These are phyloP conservation scores for Thamnaconus septentrionalis DNA, from an alignment of 2,113 vertebrate species.

Conservation along the genomic window DNA sequence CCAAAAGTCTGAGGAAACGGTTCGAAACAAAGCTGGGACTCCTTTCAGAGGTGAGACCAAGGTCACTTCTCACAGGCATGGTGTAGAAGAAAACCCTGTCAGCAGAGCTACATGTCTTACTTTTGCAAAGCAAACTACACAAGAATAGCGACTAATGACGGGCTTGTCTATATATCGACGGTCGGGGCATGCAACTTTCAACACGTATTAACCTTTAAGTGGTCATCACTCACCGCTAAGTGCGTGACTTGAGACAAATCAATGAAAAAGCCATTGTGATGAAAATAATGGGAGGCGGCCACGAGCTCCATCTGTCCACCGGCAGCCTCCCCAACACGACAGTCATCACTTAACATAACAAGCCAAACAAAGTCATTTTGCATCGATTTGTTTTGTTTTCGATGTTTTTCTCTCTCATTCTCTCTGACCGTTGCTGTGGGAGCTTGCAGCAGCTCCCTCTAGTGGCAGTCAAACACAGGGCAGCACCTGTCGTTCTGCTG, in stretches of 20 bases:
- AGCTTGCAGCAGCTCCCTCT: too few species aligned
- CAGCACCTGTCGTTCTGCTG: too few species aligned
- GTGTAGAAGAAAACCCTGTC: not conserved
- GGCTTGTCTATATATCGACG: too few species aligned
- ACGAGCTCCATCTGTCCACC: not conserved
- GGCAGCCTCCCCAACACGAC: not conserved
- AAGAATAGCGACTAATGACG: too few species aligned
- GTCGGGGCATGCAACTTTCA: too few species aligned
- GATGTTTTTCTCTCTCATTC: not conserved
- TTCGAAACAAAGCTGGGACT: too few species aligned
- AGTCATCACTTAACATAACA: not conserved
- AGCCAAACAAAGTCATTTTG: not conserved
- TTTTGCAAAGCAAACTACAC: too few species aligned
- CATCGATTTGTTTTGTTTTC: not conserved
- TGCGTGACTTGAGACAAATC: not conserved
- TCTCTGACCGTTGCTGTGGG: not conserved
- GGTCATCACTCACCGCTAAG: not conserved
- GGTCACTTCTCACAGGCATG: not conserved
- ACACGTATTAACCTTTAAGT: not conserved
- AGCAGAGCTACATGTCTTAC: too few species aligned
- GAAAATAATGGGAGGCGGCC: not conserved
- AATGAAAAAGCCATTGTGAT: not conserved
- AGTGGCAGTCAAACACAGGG: too few species aligned
- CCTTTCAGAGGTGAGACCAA: too few species aligned
- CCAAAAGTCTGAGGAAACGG: too few species aligned